A percentile compares a stretch with the other conserved stretches of the same genome.
These are phyloP conservation scores for Drosophila santomea DNA, from an alignment of 1,140 invertebrate genomes.

Conservation along the genomic window DNA sequence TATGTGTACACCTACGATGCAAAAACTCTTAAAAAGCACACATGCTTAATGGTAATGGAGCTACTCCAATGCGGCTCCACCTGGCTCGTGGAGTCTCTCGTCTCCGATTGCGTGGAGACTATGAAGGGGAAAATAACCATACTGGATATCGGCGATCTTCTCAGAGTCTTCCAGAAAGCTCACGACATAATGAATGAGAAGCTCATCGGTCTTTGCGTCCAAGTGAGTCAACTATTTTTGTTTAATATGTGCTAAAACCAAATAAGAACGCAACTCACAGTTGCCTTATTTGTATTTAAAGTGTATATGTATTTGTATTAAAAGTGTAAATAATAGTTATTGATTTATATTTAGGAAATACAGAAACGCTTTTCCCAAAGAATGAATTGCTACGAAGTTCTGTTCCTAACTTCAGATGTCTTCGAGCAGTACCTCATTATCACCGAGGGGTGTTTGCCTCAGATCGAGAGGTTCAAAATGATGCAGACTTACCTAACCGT, in stretches of 20 bases:
- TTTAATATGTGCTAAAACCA: too few relatives aligned
- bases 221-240: not conserved
- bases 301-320: too few relatives aligned
- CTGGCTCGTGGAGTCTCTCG: conserved; percentile 6
- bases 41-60: not conserved
- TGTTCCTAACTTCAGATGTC: conserved; percentile 1
- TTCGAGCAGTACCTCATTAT: conserved; percentile 17
- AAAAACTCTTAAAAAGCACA: not conserved
- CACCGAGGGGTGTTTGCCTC: not conserved
- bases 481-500: conserved; percentile 5
- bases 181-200: not conserved
- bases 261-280: too few relatives aligned
- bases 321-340: too few relatives aligned
- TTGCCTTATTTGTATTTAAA: too few relatives aligned
- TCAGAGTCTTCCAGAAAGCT: conserved; percentile 1
- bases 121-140: not conserved
- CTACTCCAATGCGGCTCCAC: conserved; percentile 1
- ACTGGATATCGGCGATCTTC: not conserved
- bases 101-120: not conserved
- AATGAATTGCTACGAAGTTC: conserved; percentile 9
- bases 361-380: not conserved
- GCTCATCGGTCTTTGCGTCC: not conserved
- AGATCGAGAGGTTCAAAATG: conserved; percentile 30
- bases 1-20: conserved; percentile 18
- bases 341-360: not conserved